Percentiles rank a stretch among this genome's conserved stretches.
Evolutionary conservation across 2,888 invertebrate species (phyloP).

Genomic region (Muschampia plurimacula): DNA sequence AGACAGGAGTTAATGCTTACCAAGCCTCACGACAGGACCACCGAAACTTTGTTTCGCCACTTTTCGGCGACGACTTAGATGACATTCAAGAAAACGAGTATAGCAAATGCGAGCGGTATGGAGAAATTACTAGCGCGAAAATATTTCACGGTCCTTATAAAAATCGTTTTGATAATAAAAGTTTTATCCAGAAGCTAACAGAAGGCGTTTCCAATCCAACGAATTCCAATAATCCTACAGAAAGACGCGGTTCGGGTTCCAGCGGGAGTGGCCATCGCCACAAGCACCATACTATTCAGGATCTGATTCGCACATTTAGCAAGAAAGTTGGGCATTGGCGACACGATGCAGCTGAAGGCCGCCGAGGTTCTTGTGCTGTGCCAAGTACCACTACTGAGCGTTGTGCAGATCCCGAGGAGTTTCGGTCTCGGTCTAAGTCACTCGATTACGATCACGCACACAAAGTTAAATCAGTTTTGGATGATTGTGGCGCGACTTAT

Average conservation of each 20-base stretch:
- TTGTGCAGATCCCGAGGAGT: slow-evolving; percentile 86
- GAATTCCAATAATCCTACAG: slow-evolving; percentile 42
- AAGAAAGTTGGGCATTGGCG: slow-evolving; percentile 91
- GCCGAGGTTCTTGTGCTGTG: slow-evolving; percentile 73
- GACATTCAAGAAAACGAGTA: slow-evolving; percentile 81
- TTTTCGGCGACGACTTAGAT: slow-evolving; percentile 78
- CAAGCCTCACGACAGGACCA: slow-evolving; percentile 68
- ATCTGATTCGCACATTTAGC: slow-evolving; percentile 90
- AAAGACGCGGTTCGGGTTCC: slow-evolving; percentile 73
- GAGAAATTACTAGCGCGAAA: slow-evolving; percentile 76
- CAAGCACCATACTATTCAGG: slow-evolving; percentile 91
- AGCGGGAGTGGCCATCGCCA: slow-evolving; percentile 68
- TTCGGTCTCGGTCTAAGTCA: slow-evolving; percentile 92
- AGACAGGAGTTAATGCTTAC: slow-evolving; percentile 62
- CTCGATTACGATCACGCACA: slow-evolving; percentile 87
- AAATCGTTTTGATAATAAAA: slow-evolving; percentile 72
- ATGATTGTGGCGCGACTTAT: slow-evolving; percentile 93
- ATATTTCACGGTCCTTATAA: slow-evolving; percentile 60
- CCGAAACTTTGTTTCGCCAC: slow-evolving; percentile 77
- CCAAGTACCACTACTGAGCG: slow-evolving; percentile 80
- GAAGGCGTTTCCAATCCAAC: slow-evolving; percentile 56
- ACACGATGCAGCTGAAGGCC: slow-evolving; percentile 81
- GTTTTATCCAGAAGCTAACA: slow-evolving; percentile 74
- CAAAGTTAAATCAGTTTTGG: slow-evolving; percentile 79
- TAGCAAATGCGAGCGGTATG: slow-evolving; percentile 79